These are phyloP conservation scores for Thermophis baileyi DNA, from an alignment of 2,113 vertebrate species.

Conservation along the genomic window DNA sequence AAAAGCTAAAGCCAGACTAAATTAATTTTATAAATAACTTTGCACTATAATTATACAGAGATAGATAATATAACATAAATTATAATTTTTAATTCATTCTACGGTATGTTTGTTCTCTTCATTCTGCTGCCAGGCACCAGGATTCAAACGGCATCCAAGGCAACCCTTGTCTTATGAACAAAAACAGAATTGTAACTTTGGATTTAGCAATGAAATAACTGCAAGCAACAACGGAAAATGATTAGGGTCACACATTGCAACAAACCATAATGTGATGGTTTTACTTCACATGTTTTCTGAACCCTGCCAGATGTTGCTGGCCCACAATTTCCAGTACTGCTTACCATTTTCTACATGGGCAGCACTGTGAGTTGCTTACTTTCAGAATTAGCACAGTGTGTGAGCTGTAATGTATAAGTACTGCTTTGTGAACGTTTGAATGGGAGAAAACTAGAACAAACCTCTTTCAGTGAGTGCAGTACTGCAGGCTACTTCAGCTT, in stretches of 20 bases:
- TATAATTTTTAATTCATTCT: not conserved
- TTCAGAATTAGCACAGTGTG: not conserved
- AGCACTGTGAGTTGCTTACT: not conserved
- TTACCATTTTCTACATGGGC: not conserved
- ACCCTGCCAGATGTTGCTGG: not conserved
- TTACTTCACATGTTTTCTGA: not conserved
- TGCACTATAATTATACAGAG: not conserved
- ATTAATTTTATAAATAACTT: not conserved
- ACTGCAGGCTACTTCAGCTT: not conserved
- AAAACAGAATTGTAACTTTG: not conserved
- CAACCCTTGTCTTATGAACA: not conserved
- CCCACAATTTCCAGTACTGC: not conserved
- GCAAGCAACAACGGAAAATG: rapidly evolving
- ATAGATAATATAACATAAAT: not conserved
- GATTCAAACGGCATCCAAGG: not conserved
- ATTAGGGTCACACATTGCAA: not conserved
- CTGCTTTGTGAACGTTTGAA: not conserved
- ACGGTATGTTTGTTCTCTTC: not conserved
- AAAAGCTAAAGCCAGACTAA: not conserved
- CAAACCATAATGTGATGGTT: not conserved
- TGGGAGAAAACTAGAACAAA: not conserved
- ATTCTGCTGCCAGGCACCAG: not conserved
- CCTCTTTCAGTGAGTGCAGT: not conserved
- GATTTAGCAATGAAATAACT: not conserved
- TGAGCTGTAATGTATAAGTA: not conserved